Evolutionary conservation across 2,113 vertebrate genomes (phyloP).

Genomic region (Romanogobio albipinnatus): DNA sequence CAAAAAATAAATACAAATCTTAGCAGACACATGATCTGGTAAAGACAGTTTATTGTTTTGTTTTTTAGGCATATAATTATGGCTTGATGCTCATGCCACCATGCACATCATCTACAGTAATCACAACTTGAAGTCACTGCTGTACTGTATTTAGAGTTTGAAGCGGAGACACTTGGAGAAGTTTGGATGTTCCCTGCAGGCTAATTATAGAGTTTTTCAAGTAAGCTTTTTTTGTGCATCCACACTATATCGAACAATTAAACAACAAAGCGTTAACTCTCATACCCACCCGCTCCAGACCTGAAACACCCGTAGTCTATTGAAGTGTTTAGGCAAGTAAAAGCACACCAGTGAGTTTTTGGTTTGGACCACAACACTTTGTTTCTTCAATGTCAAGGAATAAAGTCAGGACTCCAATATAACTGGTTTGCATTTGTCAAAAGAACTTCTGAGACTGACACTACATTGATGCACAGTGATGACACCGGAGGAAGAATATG

Average conservation of each 20-base stretch:
- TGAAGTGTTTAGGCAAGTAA: conserved; percentile 2
- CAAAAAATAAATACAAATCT: no score
- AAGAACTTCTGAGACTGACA: conserved; percentile 13
- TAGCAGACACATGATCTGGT: background rate
- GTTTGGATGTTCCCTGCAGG: conserved; percentile 15
- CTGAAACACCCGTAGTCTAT: background rate
- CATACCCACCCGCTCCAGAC: conserved; percentile 14
- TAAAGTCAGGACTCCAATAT: background rate
- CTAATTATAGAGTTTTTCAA: conserved; percentile 22
- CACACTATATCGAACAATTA: conserved; percentile 21
- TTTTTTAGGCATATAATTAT: conserved; percentile 21
- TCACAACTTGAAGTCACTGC: conserved; percentile 26
- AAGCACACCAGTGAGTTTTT: background rate
- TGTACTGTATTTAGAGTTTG: conserved; percentile 16
- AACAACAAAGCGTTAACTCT: conserved; percentile 1
- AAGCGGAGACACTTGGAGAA: conserved; percentile 19
- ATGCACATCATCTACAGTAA: conserved; percentile 46
- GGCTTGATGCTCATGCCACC: conserved; percentile 50
- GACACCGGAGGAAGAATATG: conserved; percentile 1
- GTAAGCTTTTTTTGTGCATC: conserved; percentile 24
- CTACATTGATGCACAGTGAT: conserved; percentile 25
- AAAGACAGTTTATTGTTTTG: conserved; percentile 40
- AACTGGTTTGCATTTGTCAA: conserved; percentile 8
- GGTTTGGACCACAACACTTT: conserved; percentile 31
- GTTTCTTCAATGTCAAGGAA: conserved; percentile 4